These are phyloP conservation scores for Paralvinella palmiformis DNA, from an alignment of 1,140 invertebrate species.

Conservation along the genomic window DNA sequence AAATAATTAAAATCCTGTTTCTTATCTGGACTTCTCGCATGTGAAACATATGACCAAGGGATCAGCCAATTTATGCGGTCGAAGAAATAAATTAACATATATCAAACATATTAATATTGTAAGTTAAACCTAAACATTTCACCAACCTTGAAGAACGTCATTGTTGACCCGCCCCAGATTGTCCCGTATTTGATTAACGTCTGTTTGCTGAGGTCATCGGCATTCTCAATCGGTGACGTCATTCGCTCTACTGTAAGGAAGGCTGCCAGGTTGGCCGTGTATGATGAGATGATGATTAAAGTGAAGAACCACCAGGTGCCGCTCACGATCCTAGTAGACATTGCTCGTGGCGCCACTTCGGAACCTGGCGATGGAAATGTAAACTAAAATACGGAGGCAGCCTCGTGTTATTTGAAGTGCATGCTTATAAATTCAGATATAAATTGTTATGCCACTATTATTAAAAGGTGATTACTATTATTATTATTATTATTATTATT, in stretches of 20 bases:
- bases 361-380: conserved; percentile 26
- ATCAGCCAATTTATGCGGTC: too few species aligned
- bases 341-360: conserved; percentile 43
- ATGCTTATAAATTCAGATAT: too few species aligned
- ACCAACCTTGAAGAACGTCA: conserved; percentile 90
- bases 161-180: conserved; percentile 85
- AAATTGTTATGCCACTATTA: too few species aligned
- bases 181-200: conserved; percentile 91
- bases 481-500: too few species aligned
- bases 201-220: conserved; percentile 89
- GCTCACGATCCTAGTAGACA: conserved; percentile 46
- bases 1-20: too few species aligned
- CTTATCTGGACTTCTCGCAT: too few species aligned
- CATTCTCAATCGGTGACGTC: conserved; percentile 93
- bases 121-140: too few species aligned
- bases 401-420: too few species aligned
- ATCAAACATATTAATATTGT: background rate
- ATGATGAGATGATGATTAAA: conserved; percentile 94
- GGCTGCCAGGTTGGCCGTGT: conserved; percentile 95
- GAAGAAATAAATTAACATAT: background rate
- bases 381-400: too few species aligned
- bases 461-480: too few species aligned
- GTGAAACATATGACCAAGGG: too few species aligned
- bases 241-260: conserved; percentile 95
- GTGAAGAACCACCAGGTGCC: conserved; percentile 99